Conservation (phyloP, 1,140 invertebrate species). For the Brachionus sp. region DNA sequence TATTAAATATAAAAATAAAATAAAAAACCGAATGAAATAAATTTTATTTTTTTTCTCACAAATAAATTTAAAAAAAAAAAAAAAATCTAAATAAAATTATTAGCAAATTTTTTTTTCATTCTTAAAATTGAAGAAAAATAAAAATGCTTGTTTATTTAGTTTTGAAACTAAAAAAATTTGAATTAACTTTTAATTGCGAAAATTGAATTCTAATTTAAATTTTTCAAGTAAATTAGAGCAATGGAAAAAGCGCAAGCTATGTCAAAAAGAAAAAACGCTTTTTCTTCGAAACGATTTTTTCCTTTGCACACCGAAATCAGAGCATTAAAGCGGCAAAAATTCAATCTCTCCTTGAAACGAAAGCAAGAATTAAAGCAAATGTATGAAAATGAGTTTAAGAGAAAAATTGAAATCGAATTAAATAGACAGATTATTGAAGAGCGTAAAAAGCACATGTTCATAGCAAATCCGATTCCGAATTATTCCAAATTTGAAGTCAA, state of each 20-base stretch:
- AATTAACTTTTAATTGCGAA: too few species aligned
- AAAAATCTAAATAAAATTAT: too few species aligned
- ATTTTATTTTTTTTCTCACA: too few species aligned
- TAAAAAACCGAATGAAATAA: too few species aligned
- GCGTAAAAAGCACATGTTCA: not conserved
- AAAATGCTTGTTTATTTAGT: too few species aligned
- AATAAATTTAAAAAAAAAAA: too few species aligned
- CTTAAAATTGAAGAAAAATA: too few species aligned
- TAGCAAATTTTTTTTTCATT: too few species aligned
- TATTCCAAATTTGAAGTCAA: not conserved
- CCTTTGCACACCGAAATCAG: not conserved
- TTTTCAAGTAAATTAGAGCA: not conserved
- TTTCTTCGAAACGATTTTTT: not conserved
- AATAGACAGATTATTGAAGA: not conserved
- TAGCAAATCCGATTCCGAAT: not conserved
- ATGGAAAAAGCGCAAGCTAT: not conserved
- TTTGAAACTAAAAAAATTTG: too few species aligned
- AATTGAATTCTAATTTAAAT: too few species aligned
- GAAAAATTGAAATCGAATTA: not conserved
- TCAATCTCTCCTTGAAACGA: not conserved
- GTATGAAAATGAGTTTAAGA: not conserved
- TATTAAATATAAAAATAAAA: too few species aligned
- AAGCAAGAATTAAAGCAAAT: not conserved
- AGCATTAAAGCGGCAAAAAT: not conserved
- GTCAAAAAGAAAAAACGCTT: not conserved